phyloP scores from a whole-genome alignment of 2,888 invertebrate species.

The Agrotis ipsilon region DNA sequence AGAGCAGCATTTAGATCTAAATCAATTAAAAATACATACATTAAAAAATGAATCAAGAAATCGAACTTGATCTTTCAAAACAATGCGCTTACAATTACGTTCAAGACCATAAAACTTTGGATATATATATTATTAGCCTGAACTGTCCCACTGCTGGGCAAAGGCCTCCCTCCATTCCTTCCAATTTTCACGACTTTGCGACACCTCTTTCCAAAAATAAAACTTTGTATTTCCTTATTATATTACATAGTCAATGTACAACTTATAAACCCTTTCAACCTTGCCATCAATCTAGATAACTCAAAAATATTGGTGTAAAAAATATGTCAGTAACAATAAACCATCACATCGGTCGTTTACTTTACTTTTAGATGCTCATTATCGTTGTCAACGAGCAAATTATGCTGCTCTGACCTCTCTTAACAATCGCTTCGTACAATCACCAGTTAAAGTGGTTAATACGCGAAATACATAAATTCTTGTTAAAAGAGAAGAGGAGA shows the following conservation, averaged over 20 bases:
- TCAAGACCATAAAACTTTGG: too few relatives aligned
- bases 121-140: too few relatives aligned
- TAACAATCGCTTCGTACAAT: conserved; percentile 49
- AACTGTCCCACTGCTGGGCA: too few relatives aligned
- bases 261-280: conserved; percentile 1
- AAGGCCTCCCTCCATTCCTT: too few relatives aligned
- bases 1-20: too few relatives aligned
- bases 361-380: conserved; percentile 58
- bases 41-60: too few relatives aligned
- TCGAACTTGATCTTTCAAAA: too few relatives aligned
- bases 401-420: conserved; percentile 55
- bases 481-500: conserved; percentile 36
- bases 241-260: not conserved
- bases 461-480: conserved; percentile 56
- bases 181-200: too few relatives aligned
- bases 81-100: too few relatives aligned
- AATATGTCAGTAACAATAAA: conserved; percentile 44
- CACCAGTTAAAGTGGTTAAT: conserved; percentile 21
- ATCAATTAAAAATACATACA: too few relatives aligned
- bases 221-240: too few relatives aligned
- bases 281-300: conserved; percentile 56
- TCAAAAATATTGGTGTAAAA: conserved; percentile 47
- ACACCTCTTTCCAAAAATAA: too few relatives aligned
- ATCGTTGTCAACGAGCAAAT: conserved; percentile 49
- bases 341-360: conserved; percentile 23